Percentiles rank a stretch among this genome's conserved stretches.
Evolutionary conservation across 2,888 invertebrate species (phyloP).

Genomic region (Rhaphigaster nebulosa): DNA sequence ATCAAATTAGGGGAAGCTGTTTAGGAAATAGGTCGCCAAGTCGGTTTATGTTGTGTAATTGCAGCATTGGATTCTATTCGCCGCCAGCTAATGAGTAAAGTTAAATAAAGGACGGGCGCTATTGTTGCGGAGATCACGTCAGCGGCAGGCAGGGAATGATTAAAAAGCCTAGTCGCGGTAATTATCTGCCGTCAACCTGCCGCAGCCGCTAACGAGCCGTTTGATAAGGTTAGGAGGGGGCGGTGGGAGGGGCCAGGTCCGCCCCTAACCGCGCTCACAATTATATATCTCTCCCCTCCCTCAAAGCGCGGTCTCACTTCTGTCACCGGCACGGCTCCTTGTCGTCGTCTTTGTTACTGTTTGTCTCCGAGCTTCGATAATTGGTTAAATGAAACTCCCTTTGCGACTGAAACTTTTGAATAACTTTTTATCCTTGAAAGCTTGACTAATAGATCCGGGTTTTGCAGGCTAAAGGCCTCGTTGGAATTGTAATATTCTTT

Average conservation of each 20-base stretch:
- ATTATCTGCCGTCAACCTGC: constrained; percentile 49
- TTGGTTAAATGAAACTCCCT: constrained; percentile 23
- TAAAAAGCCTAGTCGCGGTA: constrained; percentile 57
- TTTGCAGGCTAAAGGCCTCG: background rate
- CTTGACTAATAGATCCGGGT: background rate
- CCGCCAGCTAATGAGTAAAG: constrained; percentile 62
- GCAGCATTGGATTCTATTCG: constrained; percentile 62
- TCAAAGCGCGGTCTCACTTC: background rate
- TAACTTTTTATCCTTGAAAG: constrained; percentile 10
- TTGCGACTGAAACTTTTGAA: background rate
- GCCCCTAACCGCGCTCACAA: constrained; percentile 45
- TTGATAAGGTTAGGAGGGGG: constrained; percentile 54
- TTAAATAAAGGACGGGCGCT: constrained; percentile 61
- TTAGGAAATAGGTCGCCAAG: constrained; percentile 32
- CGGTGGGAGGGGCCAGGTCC: constrained; percentile 40
- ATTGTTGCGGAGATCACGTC: constrained; percentile 56
- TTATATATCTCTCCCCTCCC: constrained; percentile 33
- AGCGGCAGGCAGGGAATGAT: constrained; percentile 53
- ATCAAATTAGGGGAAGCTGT: constrained; percentile 19
- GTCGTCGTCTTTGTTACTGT: constrained; percentile 18
- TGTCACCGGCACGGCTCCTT: constrained; percentile 22
- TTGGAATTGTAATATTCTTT: background rate
- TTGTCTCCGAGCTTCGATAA: constrained; percentile 16
- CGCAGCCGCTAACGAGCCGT: constrained; percentile 51
- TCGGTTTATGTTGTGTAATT: constrained; percentile 61